Evolutionary conservation across 2,888 invertebrate genomes (phyloP), one percentile per base, ranked within the genome.

Genomic region (Macaria liturata): DNA sequence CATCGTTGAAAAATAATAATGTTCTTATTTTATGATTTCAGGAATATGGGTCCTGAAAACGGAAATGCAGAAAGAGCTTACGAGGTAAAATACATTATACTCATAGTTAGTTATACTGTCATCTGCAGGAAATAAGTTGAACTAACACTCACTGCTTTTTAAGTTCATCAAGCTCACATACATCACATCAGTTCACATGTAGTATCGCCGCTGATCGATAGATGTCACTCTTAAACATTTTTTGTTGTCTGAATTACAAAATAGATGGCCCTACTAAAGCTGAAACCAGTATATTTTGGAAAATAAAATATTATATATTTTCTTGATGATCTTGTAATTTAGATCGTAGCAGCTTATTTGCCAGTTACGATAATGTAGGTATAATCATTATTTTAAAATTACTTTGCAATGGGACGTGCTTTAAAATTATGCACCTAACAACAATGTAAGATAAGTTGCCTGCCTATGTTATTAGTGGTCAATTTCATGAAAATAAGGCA

Each of bases 21-120:
- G 3, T 3, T 37, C 34, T 6, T 37, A 7, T 37, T 37, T 37
- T 37, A 37, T 37, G 4, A 37, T 65, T 74, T 72, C 71, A 78
- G 75, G 61, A 73, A 40, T 32, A 81, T 79, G 80, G 74, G 63
- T 0, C 57, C 54, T n/a, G 69, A 73, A 46, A 78, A 75, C 54
- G 74, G 68, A 51, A 64, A 40, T 4, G 56, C 42, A 9, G 68
- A 67, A 32, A 46, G 61, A 42, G 65, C 74, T 0, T 80, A 74
- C 52, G 68, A 76, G 74, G 81, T 79, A 69, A 70, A 62, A 0
- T 4, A n/a, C 9, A 3, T 20, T 20, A 4, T 3, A 8, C 20
- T 1, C 20, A 20, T 20, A 34, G 32, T 20, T 7, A 45, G 3
- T 4, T 5, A 37, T 7, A 31, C 8, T 7, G 51, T 45, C 51